Evolutionary conservation across 2,113 vertebrate species (phyloP).

Genomic region (Percina caprodes): DNA sequence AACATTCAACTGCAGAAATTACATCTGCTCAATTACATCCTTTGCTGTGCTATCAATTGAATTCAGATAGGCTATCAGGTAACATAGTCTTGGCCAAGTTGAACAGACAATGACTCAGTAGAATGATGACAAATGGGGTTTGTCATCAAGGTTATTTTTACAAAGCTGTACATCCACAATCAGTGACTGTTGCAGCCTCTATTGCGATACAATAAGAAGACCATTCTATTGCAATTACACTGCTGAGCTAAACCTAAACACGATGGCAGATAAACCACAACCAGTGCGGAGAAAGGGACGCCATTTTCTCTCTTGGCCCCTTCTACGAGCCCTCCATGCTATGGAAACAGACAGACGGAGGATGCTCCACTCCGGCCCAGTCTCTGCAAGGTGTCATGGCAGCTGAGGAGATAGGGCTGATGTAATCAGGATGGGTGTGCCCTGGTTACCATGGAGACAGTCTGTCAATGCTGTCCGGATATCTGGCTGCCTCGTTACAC

Average conservation of each 20-base stretch:
- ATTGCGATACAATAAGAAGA: not conserved
- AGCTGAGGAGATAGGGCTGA: constrained; percentile 71
- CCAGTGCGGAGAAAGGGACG: constrained; percentile 34
- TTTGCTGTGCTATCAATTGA: constrained; percentile 20
- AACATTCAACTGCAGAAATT: constrained; percentile 23
- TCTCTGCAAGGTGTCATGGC: constrained; percentile 71
- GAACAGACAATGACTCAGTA: constrained; percentile 48
- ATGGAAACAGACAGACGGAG: constrained; percentile 55
- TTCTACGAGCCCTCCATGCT: constrained; percentile 21
- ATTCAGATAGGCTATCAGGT: constrained; percentile 24
- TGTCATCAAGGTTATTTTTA: constrained; percentile 8
- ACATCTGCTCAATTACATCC: constrained; percentile 22
- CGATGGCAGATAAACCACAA: constrained; percentile 19
- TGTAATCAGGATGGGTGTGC: constrained; percentile 81
- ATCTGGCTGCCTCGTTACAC: constrained; percentile 53
- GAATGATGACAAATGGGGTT: constrained; percentile 20
- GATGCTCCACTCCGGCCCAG: constrained; percentile 41
- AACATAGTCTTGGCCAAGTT: constrained; percentile 11
- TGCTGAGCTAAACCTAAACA: constrained; percentile 27
- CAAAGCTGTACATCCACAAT: not conserved
- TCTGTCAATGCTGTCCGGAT: constrained; percentile 67
- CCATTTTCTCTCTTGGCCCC: constrained; percentile 64
- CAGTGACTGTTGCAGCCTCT: not conserved
- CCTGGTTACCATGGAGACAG: constrained; percentile 81
- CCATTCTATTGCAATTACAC: not conserved